phyloP scores from a whole-genome alignment of 2,113 vertebrate genomes.

The Gasterosteus aculeatus region DNA sequence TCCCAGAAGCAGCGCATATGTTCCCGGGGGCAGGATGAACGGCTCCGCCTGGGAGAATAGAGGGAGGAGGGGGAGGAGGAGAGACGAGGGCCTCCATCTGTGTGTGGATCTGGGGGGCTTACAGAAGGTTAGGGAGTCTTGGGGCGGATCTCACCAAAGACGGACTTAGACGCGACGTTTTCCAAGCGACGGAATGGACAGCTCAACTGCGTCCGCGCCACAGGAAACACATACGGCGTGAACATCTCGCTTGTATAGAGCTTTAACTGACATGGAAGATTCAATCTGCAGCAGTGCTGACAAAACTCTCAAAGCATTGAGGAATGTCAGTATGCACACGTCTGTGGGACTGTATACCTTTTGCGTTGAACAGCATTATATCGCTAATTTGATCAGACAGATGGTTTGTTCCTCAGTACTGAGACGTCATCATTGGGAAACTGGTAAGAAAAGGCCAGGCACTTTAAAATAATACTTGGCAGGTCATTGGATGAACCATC shows the following conservation, averaged over 20 bases:
- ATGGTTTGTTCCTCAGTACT: not conserved
- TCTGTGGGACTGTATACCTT: not conserved
- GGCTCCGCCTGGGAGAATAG: constrained; percentile 64
- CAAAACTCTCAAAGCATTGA: not conserved
- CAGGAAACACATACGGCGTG: constrained; percentile 45
- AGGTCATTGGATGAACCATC: not conserved
- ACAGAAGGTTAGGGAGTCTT: constrained; percentile 58
- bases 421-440: not conserved
- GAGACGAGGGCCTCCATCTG: constrained; percentile 72
- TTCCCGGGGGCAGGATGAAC: constrained; percentile 65
- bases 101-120: constrained; percentile 65
- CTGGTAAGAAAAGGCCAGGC: not conserved
- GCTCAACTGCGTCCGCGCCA: constrained; percentile 54
- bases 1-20: constrained; percentile 70
- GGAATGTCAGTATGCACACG: not conserved
- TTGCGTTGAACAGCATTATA: not conserved
- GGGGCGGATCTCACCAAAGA: constrained; percentile 48
- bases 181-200: constrained; percentile 47
- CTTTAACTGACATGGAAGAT: not conserved
- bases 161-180: constrained; percentile 33
- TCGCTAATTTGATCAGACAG: not conserved
- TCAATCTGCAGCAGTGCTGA: not conserved
- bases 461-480: not conserved
- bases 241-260: constrained; percentile 19
- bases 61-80: constrained; percentile 40